A percentile compares a stretch with the other conserved stretches of the same genome.
Conservation (phyloP, 2,113 vertebrate species). For the Aleadryas rufinucha region DNA sequence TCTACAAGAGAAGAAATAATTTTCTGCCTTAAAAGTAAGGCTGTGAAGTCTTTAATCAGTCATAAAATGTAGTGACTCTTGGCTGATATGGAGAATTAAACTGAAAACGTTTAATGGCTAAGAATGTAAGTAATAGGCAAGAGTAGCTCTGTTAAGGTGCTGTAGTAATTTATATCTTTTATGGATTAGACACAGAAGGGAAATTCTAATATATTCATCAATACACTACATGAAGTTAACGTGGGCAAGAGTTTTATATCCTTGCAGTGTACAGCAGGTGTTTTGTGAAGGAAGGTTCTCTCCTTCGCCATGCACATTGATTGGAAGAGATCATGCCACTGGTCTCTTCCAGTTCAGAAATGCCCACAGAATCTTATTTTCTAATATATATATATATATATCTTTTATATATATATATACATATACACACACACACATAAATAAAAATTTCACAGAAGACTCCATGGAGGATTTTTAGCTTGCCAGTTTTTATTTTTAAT, state of each 20-base stretch:
- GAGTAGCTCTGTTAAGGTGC: neutral
- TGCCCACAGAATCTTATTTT: neutral
- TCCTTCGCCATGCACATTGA: rapidly evolving
- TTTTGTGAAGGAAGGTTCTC: neutral
- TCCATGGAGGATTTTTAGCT: neutral
- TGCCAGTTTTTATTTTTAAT: neutral
- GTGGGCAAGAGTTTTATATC: neutral
- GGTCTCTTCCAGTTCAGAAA: neutral
- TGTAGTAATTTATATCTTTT: neutral
- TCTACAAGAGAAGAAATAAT: neutral
- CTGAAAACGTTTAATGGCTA: neutral
- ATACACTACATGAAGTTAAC: neutral
- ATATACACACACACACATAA: rapidly evolving
- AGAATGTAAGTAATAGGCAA: rapidly evolving
- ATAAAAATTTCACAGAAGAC: neutral
- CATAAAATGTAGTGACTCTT: neutral
- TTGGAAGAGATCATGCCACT: neutral
- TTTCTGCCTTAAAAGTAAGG: neutral
- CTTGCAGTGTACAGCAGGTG: neutral
- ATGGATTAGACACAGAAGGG: neutral
- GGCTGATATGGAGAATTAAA: neutral
- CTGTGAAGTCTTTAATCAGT: neutral
- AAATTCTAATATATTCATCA: neutral
- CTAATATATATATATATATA: neutral
- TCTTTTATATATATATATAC: neutral